Evolutionary conservation across 2,797 vertebrate species (phyloP), one percentile per base, ranked within the genome.

Genomic region (Graptemys geographica): DNA sequence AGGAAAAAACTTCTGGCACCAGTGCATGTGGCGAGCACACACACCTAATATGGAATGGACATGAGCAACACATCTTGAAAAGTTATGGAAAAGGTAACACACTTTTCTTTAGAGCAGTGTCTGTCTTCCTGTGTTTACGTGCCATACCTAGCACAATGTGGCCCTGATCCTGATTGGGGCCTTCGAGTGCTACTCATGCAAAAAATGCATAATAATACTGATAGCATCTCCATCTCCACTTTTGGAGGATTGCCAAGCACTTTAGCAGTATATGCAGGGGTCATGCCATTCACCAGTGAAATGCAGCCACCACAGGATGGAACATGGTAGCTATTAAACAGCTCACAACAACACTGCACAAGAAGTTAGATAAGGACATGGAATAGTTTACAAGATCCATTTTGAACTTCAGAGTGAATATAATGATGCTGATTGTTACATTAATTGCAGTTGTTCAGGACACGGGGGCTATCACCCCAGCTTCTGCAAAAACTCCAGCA

Each of bases 91-190:
- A 55, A 55, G 53, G 21, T 21, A 23, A 55, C 53, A 23, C 19
- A 23, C 53, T 55, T 55, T 55, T 55, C 53, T 55, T 28, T 57
- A 28, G 2, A 76, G 49, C 16, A 52, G 41, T 8, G 21, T 37
- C 4, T 62, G 51, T 82, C 2, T 21, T 16, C 7, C 6, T 31
- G 5, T n/a, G 5, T 18, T 69, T 53, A 1, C 3, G 5, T 31
- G 56, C 74, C 5, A 0, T 8, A 11, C 9, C 56, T 27, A 6
- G 8, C 8, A 23, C 69, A 37, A 19, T 76, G 74, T 79, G 65
- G 19, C 47, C n/a, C 15, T 83, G 0, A 0, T 0, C 18, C 49
- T 81, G 79, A 0, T 76, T 11, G 18, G 2, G 25, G 49, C 41
- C 62, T 79, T n/a, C n/a, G 78, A 27, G 49, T 31, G 49, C 21